These are phyloP conservation scores for Drosophila rhopaloa DNA, from an alignment of 1,140 invertebrate genomes.

Conservation along the genomic window DNA sequence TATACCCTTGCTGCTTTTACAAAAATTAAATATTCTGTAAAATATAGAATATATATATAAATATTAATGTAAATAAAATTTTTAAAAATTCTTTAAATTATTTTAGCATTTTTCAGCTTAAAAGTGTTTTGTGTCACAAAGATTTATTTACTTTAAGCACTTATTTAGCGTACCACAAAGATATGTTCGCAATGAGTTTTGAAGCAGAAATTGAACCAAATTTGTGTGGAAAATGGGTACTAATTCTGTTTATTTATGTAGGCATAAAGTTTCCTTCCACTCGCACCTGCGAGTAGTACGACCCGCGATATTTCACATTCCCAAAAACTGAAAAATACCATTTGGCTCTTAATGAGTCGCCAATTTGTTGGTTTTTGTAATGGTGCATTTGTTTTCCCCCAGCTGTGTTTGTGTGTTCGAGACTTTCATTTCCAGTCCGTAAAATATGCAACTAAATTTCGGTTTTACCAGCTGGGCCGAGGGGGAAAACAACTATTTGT, in stretches of 20 bases:
- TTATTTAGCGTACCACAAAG: background rate
- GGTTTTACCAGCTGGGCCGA: background rate
- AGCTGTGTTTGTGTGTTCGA: background rate
- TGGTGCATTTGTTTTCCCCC: conserved; percentile 14
- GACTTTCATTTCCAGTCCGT: conserved; percentile 29
- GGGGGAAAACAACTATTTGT: conserved; percentile 23
- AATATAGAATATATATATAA: no score
- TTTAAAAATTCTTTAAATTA: no score
- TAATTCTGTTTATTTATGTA: conserved; percentile 31
- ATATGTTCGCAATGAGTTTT: background rate
- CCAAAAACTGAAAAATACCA: conserved; percentile 15
- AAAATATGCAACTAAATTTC: conserved; percentile 45
- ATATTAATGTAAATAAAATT: no score
- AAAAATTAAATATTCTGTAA: no score
- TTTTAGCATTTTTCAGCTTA: no score
- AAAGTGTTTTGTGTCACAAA: no score
- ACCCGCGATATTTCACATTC: conserved; percentile 14
- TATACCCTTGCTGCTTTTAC: no score
- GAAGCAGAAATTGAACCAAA: background rate
- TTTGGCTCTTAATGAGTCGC: conserved; percentile 27
- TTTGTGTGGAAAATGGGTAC: background rate
- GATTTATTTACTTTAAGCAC: no score
- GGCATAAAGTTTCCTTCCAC: conserved; percentile 20
- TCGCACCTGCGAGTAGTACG: conserved; percentile 17
- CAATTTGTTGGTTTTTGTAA: conserved; percentile 33